phyloP scores from a whole-genome alignment of 1,140 invertebrate genomes.

The Yoshiicerus persimilis region DNA sequence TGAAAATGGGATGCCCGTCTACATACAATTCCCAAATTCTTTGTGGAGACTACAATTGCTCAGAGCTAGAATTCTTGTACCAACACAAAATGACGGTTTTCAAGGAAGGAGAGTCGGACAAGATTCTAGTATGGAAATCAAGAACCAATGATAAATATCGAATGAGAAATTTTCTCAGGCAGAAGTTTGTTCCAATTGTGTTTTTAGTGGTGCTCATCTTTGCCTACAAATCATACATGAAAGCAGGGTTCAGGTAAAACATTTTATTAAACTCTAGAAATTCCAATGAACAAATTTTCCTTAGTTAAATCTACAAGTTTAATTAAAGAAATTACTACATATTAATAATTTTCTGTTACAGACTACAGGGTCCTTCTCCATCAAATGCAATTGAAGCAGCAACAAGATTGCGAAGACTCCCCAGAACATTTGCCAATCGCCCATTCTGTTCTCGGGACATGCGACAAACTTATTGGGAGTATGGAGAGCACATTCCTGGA shows the following conservation, averaged over 20 bases:
- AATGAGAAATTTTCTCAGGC: constrained; percentile 29
- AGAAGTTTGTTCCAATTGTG: constrained; percentile 37
- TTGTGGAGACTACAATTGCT: constrained; percentile 32
- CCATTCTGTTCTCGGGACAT: neutral
- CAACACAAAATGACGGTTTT: constrained; percentile 31
- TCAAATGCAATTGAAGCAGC: neutral
- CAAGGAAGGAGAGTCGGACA: constrained; percentile 27
- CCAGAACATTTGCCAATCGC: neutral
- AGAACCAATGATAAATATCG: constrained; percentile 23
- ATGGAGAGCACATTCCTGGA: neutral
- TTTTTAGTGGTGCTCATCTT: constrained; percentile 33
- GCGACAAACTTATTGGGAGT: neutral
- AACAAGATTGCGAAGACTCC: neutral
- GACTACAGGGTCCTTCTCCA: neutral
- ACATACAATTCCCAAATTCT: neutral
- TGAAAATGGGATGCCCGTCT: neutral
- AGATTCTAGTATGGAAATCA: constrained; percentile 30
- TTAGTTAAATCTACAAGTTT: too few species aligned
- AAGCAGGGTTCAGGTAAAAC: constrained; percentile 26
- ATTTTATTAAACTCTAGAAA: neutral
- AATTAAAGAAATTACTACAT: too few species aligned
- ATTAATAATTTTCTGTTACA: neutral
- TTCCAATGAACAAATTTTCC: neutral
- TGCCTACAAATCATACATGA: constrained; percentile 38
- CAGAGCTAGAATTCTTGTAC: constrained; percentile 31